Conservation (phyloP, 2,797 vertebrate species). For the Pseudotriccus pelzelni region DNA sequence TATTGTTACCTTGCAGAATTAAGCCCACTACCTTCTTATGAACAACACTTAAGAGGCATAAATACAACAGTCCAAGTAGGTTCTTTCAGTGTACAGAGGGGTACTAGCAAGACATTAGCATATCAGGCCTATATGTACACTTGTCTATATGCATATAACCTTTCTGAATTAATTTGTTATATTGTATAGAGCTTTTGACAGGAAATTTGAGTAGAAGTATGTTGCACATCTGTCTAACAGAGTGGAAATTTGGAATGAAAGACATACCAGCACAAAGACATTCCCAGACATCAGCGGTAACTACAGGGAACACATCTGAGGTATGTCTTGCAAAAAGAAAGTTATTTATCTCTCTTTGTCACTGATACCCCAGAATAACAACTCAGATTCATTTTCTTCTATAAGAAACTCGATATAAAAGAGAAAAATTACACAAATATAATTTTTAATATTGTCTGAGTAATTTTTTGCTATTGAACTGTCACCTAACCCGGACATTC, state of each 20-base stretch:
- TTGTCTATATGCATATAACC: neutral
- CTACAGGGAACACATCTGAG: neutral
- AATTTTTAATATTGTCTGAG: neutral
- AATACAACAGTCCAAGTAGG: neutral
- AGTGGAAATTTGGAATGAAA: neutral
- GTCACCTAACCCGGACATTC: neutral
- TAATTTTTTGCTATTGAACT: neutral
- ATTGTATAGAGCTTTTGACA: neutral
- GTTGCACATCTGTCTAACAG: neutral
- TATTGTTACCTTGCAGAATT: neutral
- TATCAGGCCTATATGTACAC: neutral
- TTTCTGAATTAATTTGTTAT: neutral
- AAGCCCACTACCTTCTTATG: neutral
- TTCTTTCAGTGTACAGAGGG: neutral
- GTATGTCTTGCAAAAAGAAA: neutral
- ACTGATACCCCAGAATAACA: neutral
- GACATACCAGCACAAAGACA: neutral
- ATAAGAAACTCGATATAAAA: neutral
- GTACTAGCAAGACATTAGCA: neutral
- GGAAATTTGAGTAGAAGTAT: neutral
- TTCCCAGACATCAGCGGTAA: neutral
- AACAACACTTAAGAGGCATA: neutral
- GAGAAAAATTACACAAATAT: neutral
- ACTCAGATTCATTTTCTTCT: neutral
- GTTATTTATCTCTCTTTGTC: neutral